Percentiles rank a stretch among this genome's conserved stretches.
Conservation (phyloP, 2,797 vertebrate genomes). For the Helicolenus hilgendorfi region DNA sequence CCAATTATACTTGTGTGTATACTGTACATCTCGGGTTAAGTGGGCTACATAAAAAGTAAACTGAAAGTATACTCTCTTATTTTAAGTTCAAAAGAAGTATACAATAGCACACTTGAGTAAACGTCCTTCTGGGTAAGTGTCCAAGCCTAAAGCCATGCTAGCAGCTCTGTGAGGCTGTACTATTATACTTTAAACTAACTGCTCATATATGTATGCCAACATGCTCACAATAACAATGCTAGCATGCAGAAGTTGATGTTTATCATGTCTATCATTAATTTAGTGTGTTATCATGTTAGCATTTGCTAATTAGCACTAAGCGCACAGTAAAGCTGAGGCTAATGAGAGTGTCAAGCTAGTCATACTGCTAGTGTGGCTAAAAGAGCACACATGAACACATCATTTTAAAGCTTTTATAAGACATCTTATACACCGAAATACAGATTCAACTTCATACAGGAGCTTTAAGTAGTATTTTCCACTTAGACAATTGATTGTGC, state of each 20-base stretch:
- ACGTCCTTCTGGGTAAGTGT: too few relatives aligned
- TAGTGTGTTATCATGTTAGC: background rate
- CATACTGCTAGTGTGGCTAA: background rate
- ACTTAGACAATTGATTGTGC: constrained; percentile 70
- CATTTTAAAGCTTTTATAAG: constrained; percentile 65
- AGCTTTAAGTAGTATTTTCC: constrained; percentile 49
- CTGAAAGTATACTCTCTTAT: too few relatives aligned
- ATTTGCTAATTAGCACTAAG: too few relatives aligned
- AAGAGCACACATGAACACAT: background rate
- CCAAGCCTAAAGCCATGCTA: too few relatives aligned
- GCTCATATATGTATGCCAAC: background rate
- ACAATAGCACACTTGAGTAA: too few relatives aligned
- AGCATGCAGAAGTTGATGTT: background rate
- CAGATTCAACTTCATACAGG: constrained; percentile 54
- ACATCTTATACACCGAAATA: constrained; percentile 49
- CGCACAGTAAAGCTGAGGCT: too few relatives aligned
- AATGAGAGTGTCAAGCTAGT: too few relatives aligned
- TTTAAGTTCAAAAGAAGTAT: too few relatives aligned
- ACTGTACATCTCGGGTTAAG: too few relatives aligned
- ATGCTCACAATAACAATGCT: background rate
- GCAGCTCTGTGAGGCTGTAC: too few relatives aligned
- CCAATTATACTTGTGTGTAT: too few relatives aligned
- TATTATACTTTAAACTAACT: background rate
- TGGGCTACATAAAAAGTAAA: too few relatives aligned
- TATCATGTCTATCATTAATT: background rate